Percentiles rank a stretch among this genome's conserved stretches.
Conservation (phyloP, 2,113 vertebrate species). For the Delphinapterus leucas region DNA sequence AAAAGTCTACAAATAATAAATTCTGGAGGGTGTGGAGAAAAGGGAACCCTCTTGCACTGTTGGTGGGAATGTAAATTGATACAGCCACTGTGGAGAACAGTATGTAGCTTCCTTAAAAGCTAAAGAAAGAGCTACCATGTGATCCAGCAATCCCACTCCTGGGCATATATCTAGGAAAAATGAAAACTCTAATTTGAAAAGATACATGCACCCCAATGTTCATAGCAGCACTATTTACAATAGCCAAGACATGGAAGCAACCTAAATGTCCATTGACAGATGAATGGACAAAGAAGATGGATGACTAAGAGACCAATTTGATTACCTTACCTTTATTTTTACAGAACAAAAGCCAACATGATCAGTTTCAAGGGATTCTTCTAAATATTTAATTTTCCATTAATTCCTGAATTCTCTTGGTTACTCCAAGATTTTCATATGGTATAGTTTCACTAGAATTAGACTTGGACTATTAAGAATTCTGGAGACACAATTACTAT, state of each 20-base stretch:
- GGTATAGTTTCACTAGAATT: background rate
- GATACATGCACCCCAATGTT: background rate
- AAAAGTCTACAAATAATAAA: background rate
- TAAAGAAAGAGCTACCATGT: background rate
- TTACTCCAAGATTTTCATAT: background rate
- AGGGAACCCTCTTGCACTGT: background rate
- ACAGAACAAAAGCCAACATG: background rate
- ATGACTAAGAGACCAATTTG: no score
- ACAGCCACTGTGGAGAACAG: background rate
- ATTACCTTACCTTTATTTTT: background rate
- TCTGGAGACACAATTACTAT: background rate
- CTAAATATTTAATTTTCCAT: constrained; percentile 1
- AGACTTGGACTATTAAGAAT: background rate
- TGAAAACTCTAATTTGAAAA: background rate
- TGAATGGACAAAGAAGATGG: background rate
- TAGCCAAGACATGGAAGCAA: background rate
- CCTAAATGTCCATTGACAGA: background rate
- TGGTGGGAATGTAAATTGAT: background rate
- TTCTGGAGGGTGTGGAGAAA: background rate
- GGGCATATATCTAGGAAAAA: background rate
- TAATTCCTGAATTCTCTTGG: background rate
- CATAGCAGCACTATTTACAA: background rate
- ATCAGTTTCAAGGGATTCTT: background rate
- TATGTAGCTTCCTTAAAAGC: background rate
- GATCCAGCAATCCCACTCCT: background rate